phyloP scores from a whole-genome alignment of 2,797 vertebrate genomes.

The Eremophila alpestris region DNA sequence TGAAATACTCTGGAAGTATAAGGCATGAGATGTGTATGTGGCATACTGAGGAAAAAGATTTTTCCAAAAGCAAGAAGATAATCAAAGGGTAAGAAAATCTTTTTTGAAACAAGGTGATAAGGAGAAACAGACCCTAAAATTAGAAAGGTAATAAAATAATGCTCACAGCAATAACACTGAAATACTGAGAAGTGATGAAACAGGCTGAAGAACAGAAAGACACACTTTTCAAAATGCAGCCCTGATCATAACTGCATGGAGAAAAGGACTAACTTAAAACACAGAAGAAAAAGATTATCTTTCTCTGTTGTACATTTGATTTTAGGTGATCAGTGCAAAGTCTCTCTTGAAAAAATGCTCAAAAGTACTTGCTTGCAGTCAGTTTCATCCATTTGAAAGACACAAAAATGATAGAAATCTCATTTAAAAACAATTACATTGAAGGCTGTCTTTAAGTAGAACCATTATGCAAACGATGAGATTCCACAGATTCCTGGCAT shows the following conservation, averaged over 20 bases:
- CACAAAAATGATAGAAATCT: background rate
- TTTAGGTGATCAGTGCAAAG: background rate
- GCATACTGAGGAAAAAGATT: background rate
- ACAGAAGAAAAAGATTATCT: background rate
- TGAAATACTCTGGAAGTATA: background rate
- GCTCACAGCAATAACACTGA: background rate
- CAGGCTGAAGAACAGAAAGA: background rate
- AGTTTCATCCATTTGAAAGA: background rate
- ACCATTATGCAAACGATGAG: background rate
- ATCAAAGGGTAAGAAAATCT: background rate
- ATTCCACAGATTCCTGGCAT: conserved; percentile 41
- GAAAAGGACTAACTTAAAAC: background rate
- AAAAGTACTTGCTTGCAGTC: background rate
- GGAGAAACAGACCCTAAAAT: background rate
- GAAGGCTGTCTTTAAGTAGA: conserved; percentile 12
- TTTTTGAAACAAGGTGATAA: background rate
- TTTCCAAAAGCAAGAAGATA: background rate
- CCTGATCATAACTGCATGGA: background rate
- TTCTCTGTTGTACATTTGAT: background rate
- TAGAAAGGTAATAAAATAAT: conserved; percentile 5
- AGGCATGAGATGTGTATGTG: background rate
- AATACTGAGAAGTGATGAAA: background rate
- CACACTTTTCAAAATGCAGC: background rate
- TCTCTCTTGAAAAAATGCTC: background rate
- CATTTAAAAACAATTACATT: background rate